Conservation (phyloP, 2,797 vertebrate genomes). For the Coluber constrictor region DNA sequence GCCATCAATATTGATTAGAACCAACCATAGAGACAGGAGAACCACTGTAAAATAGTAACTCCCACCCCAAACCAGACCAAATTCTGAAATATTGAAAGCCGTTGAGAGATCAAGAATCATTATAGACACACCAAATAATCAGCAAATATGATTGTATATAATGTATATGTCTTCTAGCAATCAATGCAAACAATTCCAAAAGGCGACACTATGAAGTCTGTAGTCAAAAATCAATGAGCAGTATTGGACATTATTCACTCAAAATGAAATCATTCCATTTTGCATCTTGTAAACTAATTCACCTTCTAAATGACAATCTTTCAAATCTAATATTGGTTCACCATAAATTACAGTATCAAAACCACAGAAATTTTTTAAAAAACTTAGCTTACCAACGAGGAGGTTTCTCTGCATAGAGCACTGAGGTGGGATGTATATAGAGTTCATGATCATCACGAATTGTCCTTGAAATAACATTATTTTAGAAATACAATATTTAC, state of each 20-base stretch:
- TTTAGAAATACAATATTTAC: slow-evolving; percentile 21
- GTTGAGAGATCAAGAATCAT: not conserved
- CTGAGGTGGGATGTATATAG: slow-evolving; percentile 94
- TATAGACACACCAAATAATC: not conserved
- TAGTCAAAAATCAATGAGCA: not conserved
- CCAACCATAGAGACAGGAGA: not conserved
- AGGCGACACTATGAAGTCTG: not conserved
- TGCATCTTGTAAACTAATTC: not conserved
- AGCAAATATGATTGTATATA: not conserved
- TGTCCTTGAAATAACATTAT: slow-evolving; percentile 74
- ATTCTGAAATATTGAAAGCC: not conserved
- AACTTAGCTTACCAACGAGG: slow-evolving; percentile 85
- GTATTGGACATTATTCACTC: not conserved
- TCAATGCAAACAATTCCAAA: slow-evolving; percentile 15
- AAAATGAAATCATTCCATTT: not conserved
- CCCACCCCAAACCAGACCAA: not conserved
- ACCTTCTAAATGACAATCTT: not conserved
- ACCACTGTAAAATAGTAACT: not conserved
- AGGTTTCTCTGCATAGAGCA: slow-evolving; percentile 93
- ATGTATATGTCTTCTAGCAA: not conserved
- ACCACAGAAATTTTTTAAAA: not conserved
- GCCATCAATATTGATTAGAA: not conserved
- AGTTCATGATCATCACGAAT: slow-evolving; percentile 94
- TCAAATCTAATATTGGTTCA: not conserved
- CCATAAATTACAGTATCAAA: not conserved